phyloP scores from a whole-genome alignment of 2,113 vertebrate genomes.

The Campylomormyrus numenius region DNA sequence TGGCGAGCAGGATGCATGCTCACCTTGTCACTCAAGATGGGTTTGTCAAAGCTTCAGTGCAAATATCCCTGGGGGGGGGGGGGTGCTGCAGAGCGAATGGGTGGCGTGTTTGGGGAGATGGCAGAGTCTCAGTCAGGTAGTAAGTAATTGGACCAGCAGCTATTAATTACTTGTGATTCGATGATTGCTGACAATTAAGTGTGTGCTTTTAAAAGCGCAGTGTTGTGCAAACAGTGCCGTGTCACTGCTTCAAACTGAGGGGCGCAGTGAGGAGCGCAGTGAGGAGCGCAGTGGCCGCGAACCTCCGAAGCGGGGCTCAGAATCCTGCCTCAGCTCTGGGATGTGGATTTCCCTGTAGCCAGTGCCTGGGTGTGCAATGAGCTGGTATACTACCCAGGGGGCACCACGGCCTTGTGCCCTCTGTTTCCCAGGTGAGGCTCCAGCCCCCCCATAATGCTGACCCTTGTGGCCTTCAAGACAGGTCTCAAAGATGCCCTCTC shows the following conservation, averaged over 20 bases:
- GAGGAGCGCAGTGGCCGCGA: not conserved
- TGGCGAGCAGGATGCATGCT: not conserved
- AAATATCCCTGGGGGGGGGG: not conserved
- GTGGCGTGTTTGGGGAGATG: not conserved
- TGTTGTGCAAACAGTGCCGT: not conserved
- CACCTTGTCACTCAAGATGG: not conserved
- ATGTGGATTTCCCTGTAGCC: not conserved
- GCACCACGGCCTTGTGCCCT: not conserved
- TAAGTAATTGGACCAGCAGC: not conserved
- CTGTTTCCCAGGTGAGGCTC: not conserved
- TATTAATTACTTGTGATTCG: not conserved
- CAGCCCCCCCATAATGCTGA: not conserved
- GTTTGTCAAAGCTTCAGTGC: not conserved
- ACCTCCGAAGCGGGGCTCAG: not conserved
- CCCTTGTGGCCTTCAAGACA: not conserved
- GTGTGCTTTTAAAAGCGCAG: not conserved
- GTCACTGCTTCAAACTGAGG: not conserved
- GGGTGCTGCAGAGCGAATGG: not conserved
- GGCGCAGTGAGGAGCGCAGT: not conserved
- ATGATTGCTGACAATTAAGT: not conserved
- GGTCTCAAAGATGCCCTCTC: not conserved
- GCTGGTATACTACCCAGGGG: not conserved
- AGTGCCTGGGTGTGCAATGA: not conserved
- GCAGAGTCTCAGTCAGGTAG: not conserved
- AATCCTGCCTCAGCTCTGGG: not conserved